Evolutionary conservation across 2,888 invertebrate genomes (phyloP).

Genomic region (Flexamia atlantica): DNA sequence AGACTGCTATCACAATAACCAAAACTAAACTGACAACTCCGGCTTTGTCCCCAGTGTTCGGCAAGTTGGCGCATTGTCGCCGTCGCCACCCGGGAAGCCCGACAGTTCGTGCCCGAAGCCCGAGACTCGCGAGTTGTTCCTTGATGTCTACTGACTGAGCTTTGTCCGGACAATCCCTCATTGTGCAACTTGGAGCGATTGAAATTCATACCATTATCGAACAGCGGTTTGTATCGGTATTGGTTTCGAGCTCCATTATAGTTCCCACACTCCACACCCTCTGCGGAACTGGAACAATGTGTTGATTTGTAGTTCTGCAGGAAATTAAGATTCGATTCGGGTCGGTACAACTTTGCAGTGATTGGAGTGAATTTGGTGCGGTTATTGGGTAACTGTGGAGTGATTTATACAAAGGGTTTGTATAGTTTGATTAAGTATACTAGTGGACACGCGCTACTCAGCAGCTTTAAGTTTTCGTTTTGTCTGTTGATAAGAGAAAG

Average conservation of each 20-base stretch:
- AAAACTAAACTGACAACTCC: neutral
- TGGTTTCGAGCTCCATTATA: constrained; percentile 24
- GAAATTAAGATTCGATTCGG: no score
- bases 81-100: neutral
- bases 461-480: no score
- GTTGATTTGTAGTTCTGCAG: no score
- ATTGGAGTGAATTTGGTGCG: neutral
- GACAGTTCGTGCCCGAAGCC: constrained; percentile 3
- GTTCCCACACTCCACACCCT: neutral
- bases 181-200: constrained; percentile 2
- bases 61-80: neutral
- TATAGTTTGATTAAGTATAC: no score
- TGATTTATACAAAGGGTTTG: no score
- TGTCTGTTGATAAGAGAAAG: no score
- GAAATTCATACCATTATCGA: constrained; percentile 5
- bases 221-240: neutral
- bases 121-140: constrained; percentile 2
- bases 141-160: neutral
- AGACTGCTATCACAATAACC: neutral
- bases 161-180: constrained; percentile 8
- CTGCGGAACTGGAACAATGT: neutral
- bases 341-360: no score
- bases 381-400: neutral
- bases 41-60: no score
- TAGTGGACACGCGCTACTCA: no score